Conservation (phyloP, 2,797 vertebrate genomes). For the Pangasius larnaudii region DNA sequence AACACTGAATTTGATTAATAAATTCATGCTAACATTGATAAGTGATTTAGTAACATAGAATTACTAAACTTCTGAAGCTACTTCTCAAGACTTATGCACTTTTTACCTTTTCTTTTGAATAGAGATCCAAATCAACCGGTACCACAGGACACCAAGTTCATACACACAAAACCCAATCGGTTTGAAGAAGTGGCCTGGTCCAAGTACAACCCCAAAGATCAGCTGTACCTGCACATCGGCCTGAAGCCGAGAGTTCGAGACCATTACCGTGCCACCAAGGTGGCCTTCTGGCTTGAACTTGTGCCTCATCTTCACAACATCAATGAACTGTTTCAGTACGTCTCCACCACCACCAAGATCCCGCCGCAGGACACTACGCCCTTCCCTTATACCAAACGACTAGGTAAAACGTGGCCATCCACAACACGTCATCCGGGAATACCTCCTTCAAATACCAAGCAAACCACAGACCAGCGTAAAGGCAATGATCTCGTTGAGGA, state of each 20-base stretch:
- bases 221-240: conserved; percentile 94
- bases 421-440: conserved; percentile 94
- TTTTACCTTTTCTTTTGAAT: conserved; percentile 34
- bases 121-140: conserved; percentile 96
- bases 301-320: conserved; percentile 94
- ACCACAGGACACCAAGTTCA: conserved; percentile 97
- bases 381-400: conserved; percentile 89
- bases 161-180: conserved; percentile 95
- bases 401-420: conserved; percentile 88
- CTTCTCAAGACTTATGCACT: conserved; percentile 17
- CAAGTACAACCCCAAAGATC: conserved; percentile 97
- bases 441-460: conserved; percentile 87
- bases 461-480: conserved; percentile 85
- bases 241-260: conserved; percentile 93
- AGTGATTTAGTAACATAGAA: not conserved
- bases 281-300: conserved; percentile 94
- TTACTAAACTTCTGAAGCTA: not conserved
- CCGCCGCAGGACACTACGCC: conserved; percentile 94
- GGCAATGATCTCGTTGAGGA: conserved; percentile 78
- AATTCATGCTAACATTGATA: not conserved
- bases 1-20: not conserved
- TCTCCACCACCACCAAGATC: conserved; percentile 94
- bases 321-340: conserved; percentile 95
- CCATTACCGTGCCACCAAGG: conserved; percentile 94
- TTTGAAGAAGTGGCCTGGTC: conserved; percentile 98